phyloP scores from a whole-genome alignment of 2,113 vertebrate species.

The Megalops atlanticus region DNA sequence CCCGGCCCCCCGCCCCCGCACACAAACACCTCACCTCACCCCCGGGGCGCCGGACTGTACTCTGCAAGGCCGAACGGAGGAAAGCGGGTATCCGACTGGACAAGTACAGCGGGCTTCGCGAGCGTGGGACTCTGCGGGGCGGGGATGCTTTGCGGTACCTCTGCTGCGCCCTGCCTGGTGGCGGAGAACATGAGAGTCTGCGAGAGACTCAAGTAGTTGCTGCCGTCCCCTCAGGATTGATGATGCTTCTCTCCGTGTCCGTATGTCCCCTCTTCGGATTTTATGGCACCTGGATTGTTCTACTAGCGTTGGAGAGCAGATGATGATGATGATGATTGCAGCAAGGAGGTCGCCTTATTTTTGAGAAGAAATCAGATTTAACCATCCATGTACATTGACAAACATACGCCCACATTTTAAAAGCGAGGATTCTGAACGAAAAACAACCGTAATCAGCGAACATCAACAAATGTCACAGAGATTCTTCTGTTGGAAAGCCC shows the following conservation, averaged over 20 bases:
- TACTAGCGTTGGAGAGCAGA: slow-evolving; percentile 60
- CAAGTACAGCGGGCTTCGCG: slow-evolving; percentile 46
- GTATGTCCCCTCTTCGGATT: slow-evolving; percentile 57
- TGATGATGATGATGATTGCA: slow-evolving; percentile 54
- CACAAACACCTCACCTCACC: too few species aligned
- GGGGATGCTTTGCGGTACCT: slow-evolving; percentile 65
- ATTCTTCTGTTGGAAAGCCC: slow-evolving; percentile 38
- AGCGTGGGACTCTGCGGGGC: slow-evolving; percentile 58
- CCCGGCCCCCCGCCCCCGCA: slow-evolving; percentile 47
- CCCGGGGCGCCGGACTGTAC: slow-evolving; percentile 57
- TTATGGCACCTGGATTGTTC: slow-evolving; percentile 54
- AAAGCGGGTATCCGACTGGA: slow-evolving; percentile 42
- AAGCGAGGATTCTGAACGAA: slow-evolving; percentile 45
- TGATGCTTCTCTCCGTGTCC: slow-evolving; percentile 48
- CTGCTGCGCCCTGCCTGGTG: slow-evolving; percentile 49
- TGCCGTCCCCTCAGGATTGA: slow-evolving; percentile 62
- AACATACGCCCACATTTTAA: slow-evolving; percentile 40
- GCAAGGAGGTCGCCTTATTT: slow-evolving; percentile 52
- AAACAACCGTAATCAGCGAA: slow-evolving; percentile 34
- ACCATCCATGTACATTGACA: slow-evolving; percentile 38
- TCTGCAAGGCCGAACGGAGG: slow-evolving; percentile 53
- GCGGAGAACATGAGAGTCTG: slow-evolving; percentile 54
- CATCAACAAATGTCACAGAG: slow-evolving; percentile 45
- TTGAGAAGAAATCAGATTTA: slow-evolving; percentile 45
- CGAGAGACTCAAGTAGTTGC: slow-evolving; percentile 55